These are phyloP conservation scores for Eidolon dupreanum DNA, from an alignment of 2,797 vertebrate species.

Conservation along the genomic window DNA sequence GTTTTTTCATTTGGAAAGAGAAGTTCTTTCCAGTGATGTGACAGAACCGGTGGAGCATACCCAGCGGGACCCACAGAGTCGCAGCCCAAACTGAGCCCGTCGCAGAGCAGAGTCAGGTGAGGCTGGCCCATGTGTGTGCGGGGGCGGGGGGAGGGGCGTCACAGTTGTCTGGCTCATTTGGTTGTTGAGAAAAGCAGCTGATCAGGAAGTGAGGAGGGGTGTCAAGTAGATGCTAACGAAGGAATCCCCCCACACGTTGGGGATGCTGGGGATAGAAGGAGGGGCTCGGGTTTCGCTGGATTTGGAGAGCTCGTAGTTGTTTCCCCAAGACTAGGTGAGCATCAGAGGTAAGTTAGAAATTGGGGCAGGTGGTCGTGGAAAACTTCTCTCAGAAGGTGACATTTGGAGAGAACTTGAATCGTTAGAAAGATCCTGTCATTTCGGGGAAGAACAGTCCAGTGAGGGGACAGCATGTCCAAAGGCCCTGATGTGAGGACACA, in stretches of 20 bases:
- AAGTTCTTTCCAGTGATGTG: background rate
- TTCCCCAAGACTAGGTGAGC: background rate
- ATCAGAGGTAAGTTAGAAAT: background rate
- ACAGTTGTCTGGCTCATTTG: background rate
- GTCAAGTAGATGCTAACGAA: background rate
- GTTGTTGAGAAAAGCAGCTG: background rate
- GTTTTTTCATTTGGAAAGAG: background rate
- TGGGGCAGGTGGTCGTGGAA: background rate
- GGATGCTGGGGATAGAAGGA: background rate
- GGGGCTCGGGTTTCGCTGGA: background rate
- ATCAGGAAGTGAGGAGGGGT: background rate
- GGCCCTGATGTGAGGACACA: no score
- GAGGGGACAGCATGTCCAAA: background rate
- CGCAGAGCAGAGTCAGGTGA: background rate
- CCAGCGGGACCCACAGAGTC: background rate
- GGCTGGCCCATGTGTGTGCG: no score
- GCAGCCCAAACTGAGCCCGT: background rate
- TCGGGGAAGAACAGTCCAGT: background rate
- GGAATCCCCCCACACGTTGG: background rate
- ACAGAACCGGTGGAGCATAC: background rate
- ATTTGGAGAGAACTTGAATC: background rate
- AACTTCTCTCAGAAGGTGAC: background rate
- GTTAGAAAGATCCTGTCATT: background rate
- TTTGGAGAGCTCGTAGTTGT: background rate
- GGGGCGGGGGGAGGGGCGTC: background rate